Conservation (phyloP, 2,113 vertebrate species). For the Indicator maculatus region DNA sequence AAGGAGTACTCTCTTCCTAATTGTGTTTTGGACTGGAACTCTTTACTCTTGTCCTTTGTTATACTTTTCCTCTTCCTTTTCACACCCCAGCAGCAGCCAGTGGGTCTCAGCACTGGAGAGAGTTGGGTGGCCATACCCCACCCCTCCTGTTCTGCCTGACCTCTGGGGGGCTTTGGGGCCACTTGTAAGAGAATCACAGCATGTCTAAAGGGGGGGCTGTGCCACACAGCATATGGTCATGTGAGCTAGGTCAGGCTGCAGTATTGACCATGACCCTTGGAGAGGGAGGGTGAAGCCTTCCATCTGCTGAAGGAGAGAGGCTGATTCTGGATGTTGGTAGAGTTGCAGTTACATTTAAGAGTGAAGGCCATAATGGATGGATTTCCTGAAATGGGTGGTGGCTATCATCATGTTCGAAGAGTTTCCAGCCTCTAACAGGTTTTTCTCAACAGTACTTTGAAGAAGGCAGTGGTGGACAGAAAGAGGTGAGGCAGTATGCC, state of each 20-base stretch:
- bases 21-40: constrained; percentile 13
- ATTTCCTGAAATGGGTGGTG: neutral
- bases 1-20: neutral
- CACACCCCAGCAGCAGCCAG: neutral
- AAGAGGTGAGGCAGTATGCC: neutral
- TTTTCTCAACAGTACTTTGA: neutral
- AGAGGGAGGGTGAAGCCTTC: neutral
- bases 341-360: neutral
- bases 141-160: neutral
- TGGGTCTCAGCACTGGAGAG: neutral
- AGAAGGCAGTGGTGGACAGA: neutral
- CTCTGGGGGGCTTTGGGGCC: neutral
- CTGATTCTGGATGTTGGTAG: neutral
- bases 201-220: neutral
- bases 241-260: neutral
- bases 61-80: constrained; percentile 19
- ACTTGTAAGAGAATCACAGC: neutral
- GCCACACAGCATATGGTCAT: rapidly evolving
- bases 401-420: neutral
- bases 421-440: neutral
- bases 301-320: neutral
- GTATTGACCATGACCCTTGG: neutral
- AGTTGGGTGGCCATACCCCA: neutral
- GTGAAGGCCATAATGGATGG: neutral
- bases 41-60: constrained; percentile 20